Evolutionary conservation across 2,113 vertebrate species (phyloP).

Genomic region (Apodemus sylvaticus): DNA sequence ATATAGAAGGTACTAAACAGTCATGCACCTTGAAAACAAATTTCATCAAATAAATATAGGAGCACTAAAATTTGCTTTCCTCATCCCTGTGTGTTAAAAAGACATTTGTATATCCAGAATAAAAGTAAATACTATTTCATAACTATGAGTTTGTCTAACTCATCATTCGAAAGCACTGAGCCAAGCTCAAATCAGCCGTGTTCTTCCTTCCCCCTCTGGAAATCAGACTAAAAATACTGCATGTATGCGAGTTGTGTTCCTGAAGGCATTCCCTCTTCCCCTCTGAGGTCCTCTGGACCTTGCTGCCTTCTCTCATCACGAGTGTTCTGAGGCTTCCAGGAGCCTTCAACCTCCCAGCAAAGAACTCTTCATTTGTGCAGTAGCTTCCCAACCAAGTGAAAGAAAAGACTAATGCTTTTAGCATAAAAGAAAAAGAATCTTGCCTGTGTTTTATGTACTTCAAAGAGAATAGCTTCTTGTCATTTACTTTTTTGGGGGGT

Average conservation of each 20-base stretch:
- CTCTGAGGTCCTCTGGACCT: background rate
- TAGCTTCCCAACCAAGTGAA: background rate
- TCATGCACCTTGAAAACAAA: conserved; percentile 26
- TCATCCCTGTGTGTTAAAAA: background rate
- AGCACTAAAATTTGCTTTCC: background rate
- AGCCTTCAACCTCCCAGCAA: background rate
- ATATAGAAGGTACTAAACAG: conserved; percentile 43
- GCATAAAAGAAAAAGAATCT: background rate
- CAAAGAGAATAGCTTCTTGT: background rate
- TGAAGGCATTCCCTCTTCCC: background rate
- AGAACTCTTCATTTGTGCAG: background rate
- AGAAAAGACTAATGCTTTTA: background rate
- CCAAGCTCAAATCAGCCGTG: background rate
- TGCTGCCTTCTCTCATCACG: background rate
- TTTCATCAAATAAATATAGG: conserved; percentile 17
- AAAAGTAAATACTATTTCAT: background rate
- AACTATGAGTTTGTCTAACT: background rate
- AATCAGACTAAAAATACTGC: background rate
- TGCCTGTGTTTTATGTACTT: background rate
- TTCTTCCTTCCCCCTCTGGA: background rate
- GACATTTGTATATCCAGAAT: conserved; percentile 1
- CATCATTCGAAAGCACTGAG: background rate
- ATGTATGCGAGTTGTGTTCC: background rate
- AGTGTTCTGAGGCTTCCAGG: background rate
- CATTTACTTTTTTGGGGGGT: background rate